Percentiles rank a stretch among this genome's conserved stretches.
Evolutionary conservation across 2,888 invertebrate species (phyloP).

Genomic region (Autographa gamma): DNA sequence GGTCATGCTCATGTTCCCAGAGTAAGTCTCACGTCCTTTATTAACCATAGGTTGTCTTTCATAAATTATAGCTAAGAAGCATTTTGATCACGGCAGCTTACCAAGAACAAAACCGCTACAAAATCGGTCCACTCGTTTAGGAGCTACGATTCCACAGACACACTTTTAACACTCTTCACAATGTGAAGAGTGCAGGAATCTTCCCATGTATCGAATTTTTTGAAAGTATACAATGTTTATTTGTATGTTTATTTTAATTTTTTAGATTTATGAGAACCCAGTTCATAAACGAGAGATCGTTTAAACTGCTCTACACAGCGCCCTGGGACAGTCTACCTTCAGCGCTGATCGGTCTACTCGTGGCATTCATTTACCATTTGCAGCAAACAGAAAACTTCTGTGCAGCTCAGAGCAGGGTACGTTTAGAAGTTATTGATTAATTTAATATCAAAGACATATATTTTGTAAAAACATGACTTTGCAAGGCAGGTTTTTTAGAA

Average conservation of each 20-base stretch:
- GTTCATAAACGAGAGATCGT: conserved; percentile 67
- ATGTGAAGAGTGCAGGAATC: neutral
- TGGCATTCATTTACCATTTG: conserved; percentile 66
- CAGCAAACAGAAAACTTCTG: conserved; percentile 59
- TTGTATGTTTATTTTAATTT: neutral
- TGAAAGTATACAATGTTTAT: no score
- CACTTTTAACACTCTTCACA: no score
- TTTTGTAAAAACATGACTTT: no score
- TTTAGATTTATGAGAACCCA: conserved; percentile 66
- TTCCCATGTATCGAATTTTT: neutral
- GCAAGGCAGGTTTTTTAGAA: no score
- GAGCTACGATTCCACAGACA: no score
- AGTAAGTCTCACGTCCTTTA: conserved; percentile 64
- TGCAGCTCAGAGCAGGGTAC: conserved; percentile 62
- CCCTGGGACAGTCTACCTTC: conserved; percentile 78
- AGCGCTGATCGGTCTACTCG: conserved; percentile 68
- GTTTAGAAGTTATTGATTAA: conserved; percentile 2
- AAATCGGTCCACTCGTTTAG: no score
- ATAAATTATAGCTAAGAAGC: no score
- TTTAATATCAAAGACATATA: no score
- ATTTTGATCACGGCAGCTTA: no score
- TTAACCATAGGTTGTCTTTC: no score
- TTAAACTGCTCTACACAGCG: conserved; percentile 71
- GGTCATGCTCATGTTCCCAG: conserved; percentile 66
- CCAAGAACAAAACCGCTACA: no score